phyloP scores from a whole-genome alignment of 1,140 invertebrate species.

The Drosophila sulfurigaster region DNA sequence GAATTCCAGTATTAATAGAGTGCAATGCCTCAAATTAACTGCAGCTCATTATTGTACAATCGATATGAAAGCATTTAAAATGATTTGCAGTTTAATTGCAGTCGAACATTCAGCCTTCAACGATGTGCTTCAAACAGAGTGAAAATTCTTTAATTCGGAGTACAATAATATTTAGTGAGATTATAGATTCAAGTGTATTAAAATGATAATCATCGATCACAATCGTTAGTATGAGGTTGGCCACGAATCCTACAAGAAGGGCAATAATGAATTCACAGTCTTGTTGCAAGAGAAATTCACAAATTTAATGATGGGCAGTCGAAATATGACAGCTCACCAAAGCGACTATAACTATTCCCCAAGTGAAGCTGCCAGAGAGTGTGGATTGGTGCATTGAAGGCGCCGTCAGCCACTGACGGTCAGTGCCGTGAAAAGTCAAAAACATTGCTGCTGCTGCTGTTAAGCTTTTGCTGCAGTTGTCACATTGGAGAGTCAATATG shows the following conservation, averaged over 20 bases:
- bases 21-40: not conserved
- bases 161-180: constrained; percentile 89
- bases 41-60: not conserved
- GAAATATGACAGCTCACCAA: not conserved
- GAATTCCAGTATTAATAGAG: constrained; percentile 5
- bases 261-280: constrained; percentile 92
- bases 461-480: constrained; percentile 96
- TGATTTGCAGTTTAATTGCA: not conserved
- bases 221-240: constrained; percentile 90
- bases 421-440: constrained; percentile 95
- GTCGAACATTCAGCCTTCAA: not conserved
- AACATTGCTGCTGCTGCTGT: constrained; percentile 94
- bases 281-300: constrained; percentile 93
- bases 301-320: constrained; percentile 84
- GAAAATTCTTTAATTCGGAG: constrained; percentile 84
- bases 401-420: too few species aligned
- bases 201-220: constrained; percentile 91
- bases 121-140: constrained; percentile 8
- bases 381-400: constrained; percentile 95
- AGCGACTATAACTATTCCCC: constrained; percentile 87
- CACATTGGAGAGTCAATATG: constrained; percentile 90
- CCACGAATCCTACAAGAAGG: constrained; percentile 87
- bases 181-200: constrained; percentile 91
- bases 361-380: constrained; percentile 88
- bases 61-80: constrained; percentile 1